phyloP scores from a whole-genome alignment of 2,797 vertebrate genomes.

The Syngnathus rostellatus region DNA sequence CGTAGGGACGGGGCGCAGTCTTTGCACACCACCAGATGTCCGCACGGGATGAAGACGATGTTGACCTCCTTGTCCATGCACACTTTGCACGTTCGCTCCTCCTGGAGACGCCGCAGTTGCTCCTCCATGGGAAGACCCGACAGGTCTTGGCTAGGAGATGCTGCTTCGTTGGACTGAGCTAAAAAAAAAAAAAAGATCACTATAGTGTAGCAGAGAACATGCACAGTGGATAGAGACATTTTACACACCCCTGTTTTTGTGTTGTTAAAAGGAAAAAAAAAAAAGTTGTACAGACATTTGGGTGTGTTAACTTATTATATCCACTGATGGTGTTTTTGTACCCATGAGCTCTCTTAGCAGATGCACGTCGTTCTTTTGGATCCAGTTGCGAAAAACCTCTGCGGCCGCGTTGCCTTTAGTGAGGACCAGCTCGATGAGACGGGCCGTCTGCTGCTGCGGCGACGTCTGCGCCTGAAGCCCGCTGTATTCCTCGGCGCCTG shows the following conservation, averaged over 20 bases:
- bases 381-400: constrained; percentile 86
- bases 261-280: no score
- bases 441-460: constrained; percentile 81
- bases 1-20: constrained; percentile 91
- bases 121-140: constrained; percentile 92
- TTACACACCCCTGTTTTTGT: no score
- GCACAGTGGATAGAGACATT: no score
- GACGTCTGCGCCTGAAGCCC: constrained; percentile 84
- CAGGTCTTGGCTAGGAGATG: constrained; percentile 76
- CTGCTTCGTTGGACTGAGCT: constrained; percentile 76
- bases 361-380: constrained; percentile 82
- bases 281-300: no score
- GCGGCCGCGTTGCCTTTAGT: constrained; percentile 88
- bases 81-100: constrained; percentile 96
- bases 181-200: constrained; percentile 27
- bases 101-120: constrained; percentile 87
- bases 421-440: constrained; percentile 84
- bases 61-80: constrained; percentile 99
- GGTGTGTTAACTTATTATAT: neutral
- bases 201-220: neutral
- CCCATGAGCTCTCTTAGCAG: constrained; percentile 90
- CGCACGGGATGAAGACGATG: constrained; percentile 96
- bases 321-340: constrained; percentile 17
- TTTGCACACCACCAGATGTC: constrained; percentile 95
- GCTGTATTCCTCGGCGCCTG: constrained; percentile 74